phyloP scores from a whole-genome alignment of 2,797 vertebrate genomes.

The Tinamus major region DNA sequence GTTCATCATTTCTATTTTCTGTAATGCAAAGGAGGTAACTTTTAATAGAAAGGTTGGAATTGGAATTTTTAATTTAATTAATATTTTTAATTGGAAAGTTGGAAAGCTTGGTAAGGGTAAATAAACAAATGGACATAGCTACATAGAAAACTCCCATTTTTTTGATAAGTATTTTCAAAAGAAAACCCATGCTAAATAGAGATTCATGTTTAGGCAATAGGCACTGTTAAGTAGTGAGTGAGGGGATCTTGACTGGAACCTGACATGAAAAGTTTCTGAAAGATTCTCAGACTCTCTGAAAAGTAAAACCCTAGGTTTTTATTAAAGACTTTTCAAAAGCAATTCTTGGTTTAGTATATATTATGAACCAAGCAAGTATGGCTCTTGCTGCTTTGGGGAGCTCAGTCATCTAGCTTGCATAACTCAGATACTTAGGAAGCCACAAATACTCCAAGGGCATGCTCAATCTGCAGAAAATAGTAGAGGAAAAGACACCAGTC shows the following conservation, averaged over 20 bases:
- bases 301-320: conserved; percentile 45
- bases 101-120: neutral
- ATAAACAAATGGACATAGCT: neutral
- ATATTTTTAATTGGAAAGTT: neutral
- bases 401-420: conserved; percentile 35
- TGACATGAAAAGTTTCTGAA: neutral
- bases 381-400: conserved; percentile 44
- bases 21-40: neutral
- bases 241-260: neutral
- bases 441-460: conserved; percentile 46
- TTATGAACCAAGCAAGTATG: conserved; percentile 9
- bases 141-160: neutral
- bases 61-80: too few species aligned
- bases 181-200: conserved; percentile 10
- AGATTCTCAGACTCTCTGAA: conserved; percentile 39
- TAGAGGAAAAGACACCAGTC: conserved; percentile 11
- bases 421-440: conserved; percentile 65
- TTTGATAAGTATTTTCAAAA: neutral
- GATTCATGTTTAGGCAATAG: neutral
- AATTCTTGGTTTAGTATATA: neutral
- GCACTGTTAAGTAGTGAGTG: neutral
- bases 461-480: conserved; percentile 63
- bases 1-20: neutral
- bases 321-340: conserved; percentile 32
- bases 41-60: neutral